phyloP scores from a whole-genome alignment of 2,797 vertebrate species.

The Urocyon cinereoargenteus region DNA sequence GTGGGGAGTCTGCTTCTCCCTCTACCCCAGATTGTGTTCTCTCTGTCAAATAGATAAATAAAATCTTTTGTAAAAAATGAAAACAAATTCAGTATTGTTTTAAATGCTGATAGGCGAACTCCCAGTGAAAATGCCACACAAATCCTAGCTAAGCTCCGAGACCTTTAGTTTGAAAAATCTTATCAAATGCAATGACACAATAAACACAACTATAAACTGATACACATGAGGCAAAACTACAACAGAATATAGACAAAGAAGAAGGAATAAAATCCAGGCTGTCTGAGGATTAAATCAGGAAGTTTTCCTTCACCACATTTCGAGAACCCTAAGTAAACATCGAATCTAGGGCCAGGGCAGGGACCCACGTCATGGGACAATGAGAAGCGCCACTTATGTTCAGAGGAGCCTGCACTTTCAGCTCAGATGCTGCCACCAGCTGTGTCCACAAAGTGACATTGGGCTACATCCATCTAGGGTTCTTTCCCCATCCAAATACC shows the following conservation, averaged over 20 bases:
- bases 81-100: conserved; percentile 38
- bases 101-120: neutral
- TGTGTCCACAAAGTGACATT: neutral
- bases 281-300: neutral
- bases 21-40: too few species aligned
- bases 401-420: too few species aligned
- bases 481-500: neutral
- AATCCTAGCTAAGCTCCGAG: neutral
- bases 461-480: neutral
- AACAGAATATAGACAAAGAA: neutral
- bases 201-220: conserved; percentile 24
- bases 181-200: neutral
- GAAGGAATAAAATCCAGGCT: neutral
- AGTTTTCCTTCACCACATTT: neutral
- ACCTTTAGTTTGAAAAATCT: conserved; percentile 19
- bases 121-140: conserved; percentile 45
- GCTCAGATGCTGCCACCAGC: neutral
- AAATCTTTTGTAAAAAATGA: neutral
- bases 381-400: neutral
- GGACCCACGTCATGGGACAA: neutral
- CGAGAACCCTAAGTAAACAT: neutral
- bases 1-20: too few species aligned
- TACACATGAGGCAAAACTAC: neutral
- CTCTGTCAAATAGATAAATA: too few species aligned
- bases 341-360: neutral